Conservation (phyloP, 2,888 invertebrate genomes). For the Caenorhabditis virilis region DNA sequence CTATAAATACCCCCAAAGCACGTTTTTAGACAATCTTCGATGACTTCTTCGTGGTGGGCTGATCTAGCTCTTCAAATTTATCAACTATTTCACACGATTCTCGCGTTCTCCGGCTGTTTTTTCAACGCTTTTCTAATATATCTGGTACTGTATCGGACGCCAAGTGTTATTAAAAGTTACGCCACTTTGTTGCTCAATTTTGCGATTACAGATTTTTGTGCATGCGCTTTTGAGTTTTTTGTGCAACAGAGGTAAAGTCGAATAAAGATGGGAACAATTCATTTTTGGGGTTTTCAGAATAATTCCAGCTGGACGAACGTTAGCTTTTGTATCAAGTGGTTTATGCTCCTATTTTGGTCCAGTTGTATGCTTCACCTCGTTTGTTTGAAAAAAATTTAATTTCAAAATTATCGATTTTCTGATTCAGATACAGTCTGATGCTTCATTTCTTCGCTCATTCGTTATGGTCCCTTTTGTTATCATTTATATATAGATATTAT, state of each 20-base stretch:
- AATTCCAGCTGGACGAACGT: conserved; percentile 1
- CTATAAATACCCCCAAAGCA: too few relatives aligned
- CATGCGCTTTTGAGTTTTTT: conserved; percentile 21
- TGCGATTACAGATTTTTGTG: conserved; percentile 19
- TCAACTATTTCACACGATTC: too few relatives aligned
- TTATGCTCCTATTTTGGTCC: too few relatives aligned
- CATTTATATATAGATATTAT: conserved; percentile 35
- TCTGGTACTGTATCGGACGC: conserved; percentile 11
- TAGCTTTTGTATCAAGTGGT: conserved; percentile 6
- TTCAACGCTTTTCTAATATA: conserved; percentile 14
- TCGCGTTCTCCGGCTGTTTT: conserved; percentile 6
- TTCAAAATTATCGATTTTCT: too few relatives aligned
- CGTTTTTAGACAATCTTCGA: too few relatives aligned
- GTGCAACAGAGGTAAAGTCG: too few relatives aligned
- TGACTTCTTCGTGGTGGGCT: not conserved
- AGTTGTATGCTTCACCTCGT: too few relatives aligned
- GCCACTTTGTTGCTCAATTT: conserved; percentile 16
- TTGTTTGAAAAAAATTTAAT: too few relatives aligned
- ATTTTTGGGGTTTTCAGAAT: too few relatives aligned
- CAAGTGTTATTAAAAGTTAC: conserved; percentile 11
- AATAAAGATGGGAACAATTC: too few relatives aligned
- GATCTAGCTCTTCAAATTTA: too few relatives aligned
- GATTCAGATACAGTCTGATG: too few relatives aligned
- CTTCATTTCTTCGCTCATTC: conserved; percentile 28
- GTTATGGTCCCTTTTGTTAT: conserved; percentile 27